phyloP scores from a whole-genome alignment of 2,113 vertebrate genomes.

The Herpetotheres cachinnans region DNA sequence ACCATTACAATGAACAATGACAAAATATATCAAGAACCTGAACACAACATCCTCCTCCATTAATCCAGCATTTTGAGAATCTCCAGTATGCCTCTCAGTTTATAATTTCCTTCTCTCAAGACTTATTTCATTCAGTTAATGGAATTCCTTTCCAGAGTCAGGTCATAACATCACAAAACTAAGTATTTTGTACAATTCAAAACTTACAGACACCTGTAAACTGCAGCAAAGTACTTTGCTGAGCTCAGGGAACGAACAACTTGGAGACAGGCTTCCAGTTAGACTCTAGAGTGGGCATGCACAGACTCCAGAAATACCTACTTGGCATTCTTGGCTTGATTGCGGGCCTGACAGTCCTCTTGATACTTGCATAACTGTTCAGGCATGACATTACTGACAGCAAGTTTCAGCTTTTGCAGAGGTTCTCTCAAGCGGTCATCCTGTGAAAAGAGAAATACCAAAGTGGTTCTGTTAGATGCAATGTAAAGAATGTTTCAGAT shows the following conservation, averaged over 20 bases:
- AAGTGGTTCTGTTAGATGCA: not conserved
- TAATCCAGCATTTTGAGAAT: not conserved
- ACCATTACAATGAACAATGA: not conserved
- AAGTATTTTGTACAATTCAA: not conserved
- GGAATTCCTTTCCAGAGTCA: not conserved
- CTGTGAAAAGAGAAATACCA: slow-evolving; percentile 63
- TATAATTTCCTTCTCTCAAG: not conserved
- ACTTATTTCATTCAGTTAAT: not conserved
- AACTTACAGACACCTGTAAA: not conserved
- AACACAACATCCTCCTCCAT: not conserved
- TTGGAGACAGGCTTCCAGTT: not conserved
- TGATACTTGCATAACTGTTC: slow-evolving; percentile 95
- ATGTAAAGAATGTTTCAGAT: not conserved
- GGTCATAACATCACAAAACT: not conserved
- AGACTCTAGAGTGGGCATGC: not conserved
- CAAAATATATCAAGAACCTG: not conserved
- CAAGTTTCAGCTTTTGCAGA: slow-evolving; percentile 92
- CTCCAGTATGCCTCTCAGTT: not conserved
- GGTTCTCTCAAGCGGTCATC: slow-evolving; percentile 92
- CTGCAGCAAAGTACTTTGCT: not conserved
- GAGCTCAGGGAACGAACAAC: not conserved
- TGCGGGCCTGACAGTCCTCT: slow-evolving; percentile 89
- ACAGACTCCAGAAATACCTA: slow-evolving; percentile 59
- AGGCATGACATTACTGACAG: slow-evolving; percentile 94
- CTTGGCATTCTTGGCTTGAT: slow-evolving; percentile 93